Evolutionary conservation across 1,140 invertebrate species (phyloP).

Genomic region (Drosophila orosa): DNA sequence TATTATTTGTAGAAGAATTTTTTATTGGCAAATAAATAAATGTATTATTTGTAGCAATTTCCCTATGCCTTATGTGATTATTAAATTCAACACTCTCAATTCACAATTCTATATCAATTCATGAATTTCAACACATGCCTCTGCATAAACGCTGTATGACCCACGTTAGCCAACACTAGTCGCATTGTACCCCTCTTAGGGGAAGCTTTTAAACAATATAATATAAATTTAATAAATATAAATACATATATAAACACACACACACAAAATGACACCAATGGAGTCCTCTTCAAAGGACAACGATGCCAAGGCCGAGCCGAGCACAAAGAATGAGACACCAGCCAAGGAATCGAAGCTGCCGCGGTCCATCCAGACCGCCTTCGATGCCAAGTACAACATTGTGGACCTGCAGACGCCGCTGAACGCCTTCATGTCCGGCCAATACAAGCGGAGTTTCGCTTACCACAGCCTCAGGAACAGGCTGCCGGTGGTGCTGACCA

Average conservation of each 20-base stretch:
- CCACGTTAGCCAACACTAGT: constrained; percentile 14
- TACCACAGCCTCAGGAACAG: constrained; percentile 93
- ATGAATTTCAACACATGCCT: neutral
- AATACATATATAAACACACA: neutral
- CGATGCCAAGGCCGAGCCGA: neutral
- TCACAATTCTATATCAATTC: too few relatives aligned
- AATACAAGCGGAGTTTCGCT: constrained; percentile 90
- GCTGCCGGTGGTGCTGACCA: constrained; percentile 95
- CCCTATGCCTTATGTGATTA: too few relatives aligned
- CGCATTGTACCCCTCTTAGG: neutral
- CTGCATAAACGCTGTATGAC: constrained; percentile 5
- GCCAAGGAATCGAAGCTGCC: constrained; percentile 15
- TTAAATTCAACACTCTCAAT: too few relatives aligned
- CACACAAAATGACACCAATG: constrained; percentile 15
- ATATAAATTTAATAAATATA: neutral
- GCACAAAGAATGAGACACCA: neutral
- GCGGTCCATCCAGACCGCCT: constrained; percentile 56
- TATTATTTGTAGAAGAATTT: too few relatives aligned
- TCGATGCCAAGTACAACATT: constrained; percentile 80
- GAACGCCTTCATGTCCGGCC: constrained; percentile 66
- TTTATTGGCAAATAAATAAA: too few relatives aligned
- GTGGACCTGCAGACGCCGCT: constrained; percentile 65
- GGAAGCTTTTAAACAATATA: constrained; percentile 20
- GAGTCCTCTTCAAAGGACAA: constrained; percentile 13
- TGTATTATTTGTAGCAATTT: too few relatives aligned